These are phyloP conservation scores for Falco peregrinus DNA, from an alignment of 2,797 vertebrate genomes.

Conservation along the genomic window DNA sequence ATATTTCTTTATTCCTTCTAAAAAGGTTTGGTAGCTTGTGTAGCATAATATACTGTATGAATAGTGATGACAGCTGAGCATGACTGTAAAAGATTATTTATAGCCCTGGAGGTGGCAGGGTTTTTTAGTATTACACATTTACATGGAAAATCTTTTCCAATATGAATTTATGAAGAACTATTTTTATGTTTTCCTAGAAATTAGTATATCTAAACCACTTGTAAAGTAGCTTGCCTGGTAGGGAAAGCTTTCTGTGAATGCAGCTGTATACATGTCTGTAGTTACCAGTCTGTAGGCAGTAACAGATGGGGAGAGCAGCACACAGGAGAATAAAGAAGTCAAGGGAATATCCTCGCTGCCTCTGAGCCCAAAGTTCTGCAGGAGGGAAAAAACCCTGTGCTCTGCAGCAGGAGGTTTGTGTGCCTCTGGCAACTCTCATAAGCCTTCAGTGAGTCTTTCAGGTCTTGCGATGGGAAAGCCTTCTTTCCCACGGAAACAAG, in stretches of 20 bases:
- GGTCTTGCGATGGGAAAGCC: neutral
- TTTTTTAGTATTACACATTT: neutral
- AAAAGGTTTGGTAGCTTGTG: neutral
- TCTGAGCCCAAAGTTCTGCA: neutral
- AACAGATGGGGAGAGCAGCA: neutral
- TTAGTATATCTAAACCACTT: neutral
- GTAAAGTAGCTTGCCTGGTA: neutral
- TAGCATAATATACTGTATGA: neutral
- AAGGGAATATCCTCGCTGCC: neutral
- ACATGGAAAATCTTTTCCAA: neutral
- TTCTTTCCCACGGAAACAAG: neutral
- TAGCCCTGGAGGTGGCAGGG: neutral
- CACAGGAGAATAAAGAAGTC: neutral
- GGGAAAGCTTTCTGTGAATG: neutral
- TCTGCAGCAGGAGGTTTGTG: neutral
- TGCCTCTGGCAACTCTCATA: neutral
- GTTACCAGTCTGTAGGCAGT: neutral
- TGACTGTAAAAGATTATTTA: neutral
- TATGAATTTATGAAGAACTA: neutral
- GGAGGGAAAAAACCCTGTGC: neutral
- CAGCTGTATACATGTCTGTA: neutral
- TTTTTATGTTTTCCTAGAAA: slow-evolving; percentile 46
- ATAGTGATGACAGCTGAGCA: neutral
- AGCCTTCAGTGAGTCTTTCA: neutral
- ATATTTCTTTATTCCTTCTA: neutral